Percentiles rank a stretch among this genome's conserved stretches.
These are phyloP conservation scores for Popillia japonica DNA, from an alignment of 1,140 invertebrate species.

Conservation along the genomic window DNA sequence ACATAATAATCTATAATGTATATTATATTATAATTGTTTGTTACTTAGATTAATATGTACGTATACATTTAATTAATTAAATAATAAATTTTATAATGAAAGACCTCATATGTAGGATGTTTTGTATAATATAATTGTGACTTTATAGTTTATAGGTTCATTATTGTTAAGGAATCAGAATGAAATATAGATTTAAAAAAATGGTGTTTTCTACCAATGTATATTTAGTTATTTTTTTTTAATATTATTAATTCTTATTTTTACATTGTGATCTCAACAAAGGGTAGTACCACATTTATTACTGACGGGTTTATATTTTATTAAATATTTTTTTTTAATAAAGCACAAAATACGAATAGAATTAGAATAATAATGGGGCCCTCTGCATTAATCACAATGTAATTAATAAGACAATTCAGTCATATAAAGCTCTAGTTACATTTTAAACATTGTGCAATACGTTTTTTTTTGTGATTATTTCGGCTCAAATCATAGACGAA, in stretches of 20 bases:
- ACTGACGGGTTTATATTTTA: too few species aligned
- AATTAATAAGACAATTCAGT: too few species aligned
- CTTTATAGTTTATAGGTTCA: slow-evolving; percentile 41
- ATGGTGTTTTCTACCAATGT: slow-evolving; percentile 37
- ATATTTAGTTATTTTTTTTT: too few species aligned
- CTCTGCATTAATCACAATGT: too few species aligned
- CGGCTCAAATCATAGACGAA: not conserved
- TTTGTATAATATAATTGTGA: slow-evolving; percentile 45
- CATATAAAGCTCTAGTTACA: not conserved
- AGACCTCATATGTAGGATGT: slow-evolving; percentile 40
- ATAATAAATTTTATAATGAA: slow-evolving; percentile 46
- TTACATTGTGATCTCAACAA: too few species aligned
- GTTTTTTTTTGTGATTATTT: slow-evolving; percentile 25
- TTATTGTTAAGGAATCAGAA: slow-evolving; percentile 36
- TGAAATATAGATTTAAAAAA: not conserved
- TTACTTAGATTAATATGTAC: slow-evolving; percentile 38
- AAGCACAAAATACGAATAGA: too few species aligned
- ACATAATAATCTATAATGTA: slow-evolving; percentile 17
- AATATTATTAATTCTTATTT: too few species aligned
- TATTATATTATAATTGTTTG: slow-evolving; percentile 37
- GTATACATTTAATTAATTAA: slow-evolving; percentile 42
- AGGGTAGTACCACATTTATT: too few species aligned
- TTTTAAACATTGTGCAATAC: slow-evolving; percentile 11
- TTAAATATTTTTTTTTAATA: too few species aligned
- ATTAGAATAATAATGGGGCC: too few species aligned